Percentiles rank a stretch among this genome's conserved stretches.
phyloP scores from a whole-genome alignment of 2,797 vertebrate species.

The Sandelia bainsii region DNA sequence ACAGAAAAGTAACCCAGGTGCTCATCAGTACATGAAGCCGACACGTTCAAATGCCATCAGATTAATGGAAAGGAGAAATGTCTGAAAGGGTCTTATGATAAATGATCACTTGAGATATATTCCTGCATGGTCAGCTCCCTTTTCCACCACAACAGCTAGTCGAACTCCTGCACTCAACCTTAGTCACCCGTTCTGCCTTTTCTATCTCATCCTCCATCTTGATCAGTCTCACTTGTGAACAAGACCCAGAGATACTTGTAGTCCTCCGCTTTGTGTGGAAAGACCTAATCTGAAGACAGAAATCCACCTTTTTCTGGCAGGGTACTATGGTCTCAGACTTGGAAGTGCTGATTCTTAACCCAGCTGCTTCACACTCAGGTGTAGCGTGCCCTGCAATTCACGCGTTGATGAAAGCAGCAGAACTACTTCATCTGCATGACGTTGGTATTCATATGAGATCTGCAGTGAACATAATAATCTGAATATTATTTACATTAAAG shows the following conservation, averaged over 20 bases:
- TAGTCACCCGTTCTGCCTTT: too few species aligned
- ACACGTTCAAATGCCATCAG: too few species aligned
- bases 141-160: not conserved
- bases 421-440: not conserved
- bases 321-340: not conserved
- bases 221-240: not conserved
- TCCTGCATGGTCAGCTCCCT: not conserved
- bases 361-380: constrained; percentile 21
- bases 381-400: constrained; percentile 10
- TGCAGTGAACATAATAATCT: not conserved
- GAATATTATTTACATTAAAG: not conserved
- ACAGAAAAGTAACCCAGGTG: too few species aligned
- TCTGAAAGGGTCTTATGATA: too few species aligned
- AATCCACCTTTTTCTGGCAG: not conserved
- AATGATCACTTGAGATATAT: too few species aligned
- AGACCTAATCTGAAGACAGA: not conserved
- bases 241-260: not conserved
- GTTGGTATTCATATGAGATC: not conserved
- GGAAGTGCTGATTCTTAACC: not conserved
- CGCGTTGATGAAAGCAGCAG: not conserved
- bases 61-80: too few species aligned
- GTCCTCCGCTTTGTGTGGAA: too few species aligned
- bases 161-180: too few species aligned
- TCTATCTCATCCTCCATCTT: not conserved
- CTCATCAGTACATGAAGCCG: too few species aligned